Conservation (phyloP, 2,888 invertebrate species). For the Eristalis arbustorum region DNA sequence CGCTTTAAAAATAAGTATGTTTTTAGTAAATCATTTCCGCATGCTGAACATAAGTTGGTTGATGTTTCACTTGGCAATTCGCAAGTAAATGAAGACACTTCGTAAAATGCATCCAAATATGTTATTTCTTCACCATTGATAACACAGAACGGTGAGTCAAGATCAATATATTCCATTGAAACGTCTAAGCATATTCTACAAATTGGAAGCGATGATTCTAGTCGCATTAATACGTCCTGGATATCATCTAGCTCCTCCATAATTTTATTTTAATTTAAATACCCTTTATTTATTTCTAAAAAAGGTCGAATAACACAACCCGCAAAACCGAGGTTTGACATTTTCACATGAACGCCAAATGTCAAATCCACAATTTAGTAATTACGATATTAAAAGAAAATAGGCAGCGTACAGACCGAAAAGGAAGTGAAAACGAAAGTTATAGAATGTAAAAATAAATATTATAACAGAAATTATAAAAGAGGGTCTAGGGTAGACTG, state of each 20-base stretch:
- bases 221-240: neutral
- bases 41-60: constrained; percentile 38
- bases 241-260: constrained; percentile 19
- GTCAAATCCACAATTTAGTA: too few relatives aligned
- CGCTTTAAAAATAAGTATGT: constrained; percentile 50
- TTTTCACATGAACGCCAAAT: too few relatives aligned
- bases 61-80: constrained; percentile 1
- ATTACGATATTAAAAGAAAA: too few relatives aligned
- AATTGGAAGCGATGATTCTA: constrained; percentile 47
- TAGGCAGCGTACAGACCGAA: too few relatives aligned
- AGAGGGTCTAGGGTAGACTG: too few relatives aligned
- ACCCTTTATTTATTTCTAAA: too few relatives aligned
- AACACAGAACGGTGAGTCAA: constrained; percentile 40
- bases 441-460: too few relatives aligned
- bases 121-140: constrained; percentile 46
- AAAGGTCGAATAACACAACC: too few relatives aligned
- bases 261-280: neutral
- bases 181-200: constrained; percentile 53
- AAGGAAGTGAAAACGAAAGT: too few relatives aligned
- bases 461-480: too few relatives aligned
- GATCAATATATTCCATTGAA: constrained; percentile 56
- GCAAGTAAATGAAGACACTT: neutral
- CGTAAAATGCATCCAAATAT: constrained; percentile 42
- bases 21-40: constrained; percentile 49
- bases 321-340: too few relatives aligned